Evolutionary conservation across 2,888 invertebrate genomes (phyloP).

Genomic region (Papilio elwesi): DNA sequence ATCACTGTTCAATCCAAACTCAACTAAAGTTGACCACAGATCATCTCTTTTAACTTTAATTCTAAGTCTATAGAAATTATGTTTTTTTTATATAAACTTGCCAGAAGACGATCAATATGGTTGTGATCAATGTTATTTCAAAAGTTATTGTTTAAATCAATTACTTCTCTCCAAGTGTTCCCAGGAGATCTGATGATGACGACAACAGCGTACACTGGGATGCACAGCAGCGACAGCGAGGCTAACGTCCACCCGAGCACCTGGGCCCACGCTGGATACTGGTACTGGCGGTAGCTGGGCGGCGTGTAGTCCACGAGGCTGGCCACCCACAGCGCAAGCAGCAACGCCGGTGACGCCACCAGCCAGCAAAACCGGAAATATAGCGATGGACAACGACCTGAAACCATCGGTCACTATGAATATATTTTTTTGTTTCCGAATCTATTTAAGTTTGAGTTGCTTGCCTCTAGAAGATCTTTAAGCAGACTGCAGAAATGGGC

Average conservation of each 20-base stretch:
- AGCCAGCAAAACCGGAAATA: slow-evolving; percentile 95
- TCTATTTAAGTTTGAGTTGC: too few relatives aligned
- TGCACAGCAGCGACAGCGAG: slow-evolving; percentile 91
- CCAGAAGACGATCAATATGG: too few relatives aligned
- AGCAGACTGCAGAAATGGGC: too few relatives aligned
- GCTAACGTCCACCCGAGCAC: slow-evolving; percentile 94
- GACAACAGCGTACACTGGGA: slow-evolving; percentile 92
- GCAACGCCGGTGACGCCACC: slow-evolving; percentile 90
- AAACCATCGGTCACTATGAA: slow-evolving; percentile 41
- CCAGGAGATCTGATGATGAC: slow-evolving; percentile 89
- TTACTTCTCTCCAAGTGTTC: slow-evolving; percentile 88
- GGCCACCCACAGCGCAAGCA: slow-evolving; percentile 94
- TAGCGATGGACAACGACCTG: slow-evolving; percentile 87
- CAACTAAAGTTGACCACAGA: too few relatives aligned
- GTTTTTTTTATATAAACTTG: too few relatives aligned
- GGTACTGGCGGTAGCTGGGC: slow-evolving; percentile 92
- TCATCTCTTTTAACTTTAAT: too few relatives aligned
- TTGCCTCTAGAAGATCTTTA: too few relatives aligned
- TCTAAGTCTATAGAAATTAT: too few relatives aligned
- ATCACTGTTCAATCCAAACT: too few relatives aligned
- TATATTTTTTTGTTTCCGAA: too few relatives aligned
- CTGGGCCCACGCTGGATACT: slow-evolving; percentile 94
- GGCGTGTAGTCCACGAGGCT: slow-evolving; percentile 94
- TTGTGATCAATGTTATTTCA: too few relatives aligned
- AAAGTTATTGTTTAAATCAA: background rate